Evolutionary conservation across 1,140 invertebrate species (phyloP).

Genomic region (Eriosoma lanigerum): DNA sequence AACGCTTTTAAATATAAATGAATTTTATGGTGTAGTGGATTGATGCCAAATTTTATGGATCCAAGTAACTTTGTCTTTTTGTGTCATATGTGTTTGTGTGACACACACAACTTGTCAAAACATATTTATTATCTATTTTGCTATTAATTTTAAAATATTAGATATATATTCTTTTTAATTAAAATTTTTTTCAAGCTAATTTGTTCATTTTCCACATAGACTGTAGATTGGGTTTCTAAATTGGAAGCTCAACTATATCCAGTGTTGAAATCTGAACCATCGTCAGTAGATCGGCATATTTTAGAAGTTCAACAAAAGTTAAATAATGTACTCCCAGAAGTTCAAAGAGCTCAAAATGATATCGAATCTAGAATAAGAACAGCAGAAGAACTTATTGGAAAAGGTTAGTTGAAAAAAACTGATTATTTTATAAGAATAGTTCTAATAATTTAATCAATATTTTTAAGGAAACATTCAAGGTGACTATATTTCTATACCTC

Average conservation of each 20-base stretch:
- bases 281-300: slow-evolving; percentile 64
- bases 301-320: slow-evolving; percentile 66
- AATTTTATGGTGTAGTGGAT: slow-evolving; percentile 27
- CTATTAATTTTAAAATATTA: background rate
- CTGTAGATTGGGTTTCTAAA: slow-evolving; percentile 73
- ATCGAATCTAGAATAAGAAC: slow-evolving; percentile 71
- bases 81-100: background rate
- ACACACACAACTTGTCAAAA: slow-evolving; percentile 14
- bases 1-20: slow-evolving; percentile 48
- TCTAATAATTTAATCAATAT: background rate
- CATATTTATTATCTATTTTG: slow-evolving; percentile 28
- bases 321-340: slow-evolving; percentile 64
- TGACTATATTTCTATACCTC: slow-evolving; percentile 58
- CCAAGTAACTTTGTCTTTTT: slow-evolving; percentile 23
- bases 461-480: slow-evolving; percentile 31
- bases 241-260: slow-evolving; percentile 76
- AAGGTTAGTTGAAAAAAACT: slow-evolving; percentile 56
- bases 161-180: background rate
- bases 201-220: slow-evolving; percentile 62
- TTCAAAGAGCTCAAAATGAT: slow-evolving; percentile 69
- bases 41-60: slow-evolving; percentile 16
- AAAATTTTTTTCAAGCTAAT: background rate
- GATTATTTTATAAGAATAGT: too few relatives aligned
- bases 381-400: slow-evolving; percentile 62
- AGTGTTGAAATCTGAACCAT: slow-evolving; percentile 68